Percentiles rank a stretch among this genome's conserved stretches.
Evolutionary conservation across 2,797 vertebrate species (phyloP).

Genomic region (Acipenser oxyrinchus): DNA sequence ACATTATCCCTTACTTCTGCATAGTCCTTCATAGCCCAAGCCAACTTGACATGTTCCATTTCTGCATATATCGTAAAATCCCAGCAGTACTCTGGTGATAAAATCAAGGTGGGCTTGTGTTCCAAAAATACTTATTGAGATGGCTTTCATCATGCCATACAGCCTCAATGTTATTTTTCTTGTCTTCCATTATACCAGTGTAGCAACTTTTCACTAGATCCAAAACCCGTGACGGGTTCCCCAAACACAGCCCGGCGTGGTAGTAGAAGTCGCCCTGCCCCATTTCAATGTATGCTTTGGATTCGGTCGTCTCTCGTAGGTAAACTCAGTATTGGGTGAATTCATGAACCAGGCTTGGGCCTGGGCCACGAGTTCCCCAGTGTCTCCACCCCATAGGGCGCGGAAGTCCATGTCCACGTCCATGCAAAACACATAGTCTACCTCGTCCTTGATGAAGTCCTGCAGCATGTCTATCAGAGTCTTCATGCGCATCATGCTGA

Average conservation of each 20-base stretch:
- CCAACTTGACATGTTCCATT: no score
- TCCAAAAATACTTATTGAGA: conserved; percentile 39
- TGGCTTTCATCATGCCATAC: conserved; percentile 30
- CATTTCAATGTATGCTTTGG: conserved; percentile 16
- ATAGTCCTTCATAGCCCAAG: no score
- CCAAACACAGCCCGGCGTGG: background rate
- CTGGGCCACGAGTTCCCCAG: conserved; percentile 41
- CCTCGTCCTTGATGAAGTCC: conserved; percentile 24
- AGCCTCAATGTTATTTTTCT: conserved; percentile 1
- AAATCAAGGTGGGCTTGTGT: no score
- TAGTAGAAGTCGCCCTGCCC: conserved; percentile 32
- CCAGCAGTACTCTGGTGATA: no score
- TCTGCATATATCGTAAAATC: no score
- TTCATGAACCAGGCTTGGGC: conserved; percentile 35
- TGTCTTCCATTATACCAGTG: background rate
- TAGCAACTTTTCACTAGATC: background rate
- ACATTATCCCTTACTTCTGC: no score
- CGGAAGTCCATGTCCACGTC: conserved; percentile 36
- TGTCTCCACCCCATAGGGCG: conserved; percentile 36
- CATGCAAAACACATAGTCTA: conserved; percentile 39
- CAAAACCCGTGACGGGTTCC: conserved; percentile 11
- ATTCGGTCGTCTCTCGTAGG: conserved; percentile 16
- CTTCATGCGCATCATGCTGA: conserved; percentile 39
- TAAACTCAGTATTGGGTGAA: conserved; percentile 5
- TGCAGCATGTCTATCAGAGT: conserved; percentile 22